phyloP scores from a whole-genome alignment of 2,797 vertebrate species.

The Onychomys leucogaster region DNA sequence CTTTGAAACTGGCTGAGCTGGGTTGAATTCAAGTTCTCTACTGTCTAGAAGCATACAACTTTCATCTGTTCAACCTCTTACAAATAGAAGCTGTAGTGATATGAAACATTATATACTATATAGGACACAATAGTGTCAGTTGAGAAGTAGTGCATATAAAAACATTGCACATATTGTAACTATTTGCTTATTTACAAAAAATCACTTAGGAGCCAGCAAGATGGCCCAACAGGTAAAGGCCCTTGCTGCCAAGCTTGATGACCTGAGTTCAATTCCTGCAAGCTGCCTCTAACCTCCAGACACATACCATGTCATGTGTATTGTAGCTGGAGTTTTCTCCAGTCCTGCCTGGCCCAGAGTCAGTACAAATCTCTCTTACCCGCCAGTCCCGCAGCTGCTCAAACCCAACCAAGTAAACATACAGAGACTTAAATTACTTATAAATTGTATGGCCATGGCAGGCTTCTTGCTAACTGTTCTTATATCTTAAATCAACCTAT shows the following conservation, averaged over 20 bases:
- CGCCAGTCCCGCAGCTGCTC: too few species aligned
- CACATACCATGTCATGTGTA: not conserved
- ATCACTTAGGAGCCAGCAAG: not conserved
- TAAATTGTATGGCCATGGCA: too few species aligned
- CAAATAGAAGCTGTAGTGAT: not conserved
- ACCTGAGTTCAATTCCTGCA: not conserved
- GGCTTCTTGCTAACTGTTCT: too few species aligned
- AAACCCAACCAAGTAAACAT: too few species aligned
- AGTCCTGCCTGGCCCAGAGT: too few species aligned
- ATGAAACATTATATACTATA: not conserved
- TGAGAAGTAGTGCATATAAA: not conserved
- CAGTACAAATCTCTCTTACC: too few species aligned
- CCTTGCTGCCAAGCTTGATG: not conserved
- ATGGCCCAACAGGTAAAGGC: too few species aligned
- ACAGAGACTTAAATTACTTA: too few species aligned
- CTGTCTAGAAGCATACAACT: not conserved
- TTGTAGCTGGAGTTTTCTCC: too few species aligned
- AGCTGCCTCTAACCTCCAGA: not conserved
- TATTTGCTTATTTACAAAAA: slow-evolving; percentile 26
- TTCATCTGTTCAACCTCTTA: not conserved
- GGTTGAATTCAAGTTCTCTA: not conserved
- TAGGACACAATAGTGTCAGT: not conserved
- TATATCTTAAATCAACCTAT: too few species aligned
- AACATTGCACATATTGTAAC: not conserved
- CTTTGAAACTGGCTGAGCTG: not conserved